These are phyloP conservation scores for Drosophila infuscata DNA, from an alignment of 2,888 invertebrate species.

Conservation along the genomic window DNA sequence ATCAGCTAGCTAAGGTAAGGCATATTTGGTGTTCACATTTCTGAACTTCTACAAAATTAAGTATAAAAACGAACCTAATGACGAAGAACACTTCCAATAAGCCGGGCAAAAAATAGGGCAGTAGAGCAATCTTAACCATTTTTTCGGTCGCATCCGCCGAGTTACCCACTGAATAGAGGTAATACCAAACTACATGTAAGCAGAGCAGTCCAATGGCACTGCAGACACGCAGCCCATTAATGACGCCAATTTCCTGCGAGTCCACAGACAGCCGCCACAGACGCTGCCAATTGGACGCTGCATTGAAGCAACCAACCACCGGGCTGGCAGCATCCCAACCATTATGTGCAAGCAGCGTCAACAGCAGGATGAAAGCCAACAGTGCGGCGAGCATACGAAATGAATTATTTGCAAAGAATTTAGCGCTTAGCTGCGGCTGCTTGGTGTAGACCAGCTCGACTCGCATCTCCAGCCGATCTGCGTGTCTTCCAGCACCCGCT, in stretches of 20 bases:
- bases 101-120: conserved; percentile 15
- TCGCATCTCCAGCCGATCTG: conserved; percentile 23
- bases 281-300: conserved; percentile 41
- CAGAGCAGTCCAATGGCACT: conserved; percentile 33
- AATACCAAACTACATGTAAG: conserved; percentile 45
- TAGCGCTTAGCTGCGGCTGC: conserved; percentile 9
- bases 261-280: conserved; percentile 12
- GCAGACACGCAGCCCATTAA: conserved; percentile 53
- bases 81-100: conserved; percentile 53
- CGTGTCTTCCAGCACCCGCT: background rate
- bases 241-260: conserved; percentile 43
- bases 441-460: conserved; percentile 42
- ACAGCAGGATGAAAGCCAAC: conserved; percentile 4
- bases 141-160: conserved; percentile 12
- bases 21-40: background rate
- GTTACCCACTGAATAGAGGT: conserved; percentile 20
- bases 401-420: conserved; percentile 13
- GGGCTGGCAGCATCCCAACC: background rate
- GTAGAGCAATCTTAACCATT: conserved; percentile 7
- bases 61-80: conserved; percentile 39
- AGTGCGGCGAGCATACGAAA: conserved; percentile 15
- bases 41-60: background rate
- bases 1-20: background rate
- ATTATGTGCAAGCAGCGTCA: conserved; percentile 24
- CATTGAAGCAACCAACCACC: conserved; percentile 40